Percentiles rank a stretch among this genome's conserved stretches.
These are phyloP conservation scores for Tetramorium parvispinum DNA, from an alignment of 1,140 invertebrate species.

Conservation along the genomic window DNA sequence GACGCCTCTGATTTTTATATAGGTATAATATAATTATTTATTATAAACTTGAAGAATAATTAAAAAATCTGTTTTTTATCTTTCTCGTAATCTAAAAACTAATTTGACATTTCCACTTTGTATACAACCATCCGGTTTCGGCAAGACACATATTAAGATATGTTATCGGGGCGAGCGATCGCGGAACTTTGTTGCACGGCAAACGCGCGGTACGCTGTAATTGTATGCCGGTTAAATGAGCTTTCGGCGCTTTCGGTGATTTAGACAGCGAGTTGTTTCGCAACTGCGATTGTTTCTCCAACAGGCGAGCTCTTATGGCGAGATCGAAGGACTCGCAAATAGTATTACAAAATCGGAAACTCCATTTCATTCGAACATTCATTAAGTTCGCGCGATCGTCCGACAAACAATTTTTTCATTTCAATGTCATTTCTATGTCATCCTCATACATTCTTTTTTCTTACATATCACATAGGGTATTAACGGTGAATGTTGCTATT, in stretches of 20 bases:
- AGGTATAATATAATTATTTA: too few relatives aligned
- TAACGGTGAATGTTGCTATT: neutral
- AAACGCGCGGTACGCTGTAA: conserved; percentile 7
- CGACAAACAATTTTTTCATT: conserved; percentile 22
- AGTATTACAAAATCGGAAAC: conserved; percentile 29
- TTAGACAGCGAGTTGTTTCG: conserved; percentile 44
- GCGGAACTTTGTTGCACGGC: conserved; percentile 14
- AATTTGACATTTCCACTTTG: neutral
- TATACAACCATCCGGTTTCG: neutral
- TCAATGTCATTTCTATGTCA: neutral
- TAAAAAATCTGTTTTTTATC: neutral
- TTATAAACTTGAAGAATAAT: neutral
- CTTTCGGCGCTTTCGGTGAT: conserved; percentile 33
- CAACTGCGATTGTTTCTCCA: conserved; percentile 33
- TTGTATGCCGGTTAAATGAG: conserved; percentile 38
- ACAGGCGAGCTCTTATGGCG: neutral
- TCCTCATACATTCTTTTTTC: neutral
- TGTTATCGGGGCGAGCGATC: neutral
- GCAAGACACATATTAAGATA: neutral
- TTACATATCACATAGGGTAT: neutral
- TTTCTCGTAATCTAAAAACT: neutral
- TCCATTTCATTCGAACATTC: conserved; percentile 11
- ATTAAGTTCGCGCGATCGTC: conserved; percentile 9
- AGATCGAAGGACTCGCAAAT: conserved; percentile 33
- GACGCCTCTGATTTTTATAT: too few relatives aligned